These are phyloP conservation scores for Zophobas morio DNA, from an alignment of 1,140 invertebrate species.

Conservation along the genomic window DNA sequence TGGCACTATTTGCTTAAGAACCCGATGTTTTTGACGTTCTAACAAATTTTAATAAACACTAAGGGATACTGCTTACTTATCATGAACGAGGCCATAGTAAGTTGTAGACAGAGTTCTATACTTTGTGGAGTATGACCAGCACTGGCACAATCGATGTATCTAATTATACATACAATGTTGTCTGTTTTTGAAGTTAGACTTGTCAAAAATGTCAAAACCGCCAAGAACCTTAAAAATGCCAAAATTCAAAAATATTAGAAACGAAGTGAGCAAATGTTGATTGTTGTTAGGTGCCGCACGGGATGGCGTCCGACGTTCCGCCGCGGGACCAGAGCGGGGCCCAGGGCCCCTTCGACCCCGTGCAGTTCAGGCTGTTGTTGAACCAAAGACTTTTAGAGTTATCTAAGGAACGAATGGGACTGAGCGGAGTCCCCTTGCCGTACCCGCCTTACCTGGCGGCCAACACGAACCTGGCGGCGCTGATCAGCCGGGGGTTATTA, in stretches of 20 bases:
- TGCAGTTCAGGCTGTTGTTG: conserved; percentile 89
- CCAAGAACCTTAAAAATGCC: too few species aligned
- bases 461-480: conserved; percentile 80
- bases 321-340: conserved; percentile 76
- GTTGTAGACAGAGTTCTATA: too few species aligned
- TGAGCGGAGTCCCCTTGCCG: conserved; percentile 80
- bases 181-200: too few species aligned
- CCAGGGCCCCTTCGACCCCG: conserved; percentile 85
- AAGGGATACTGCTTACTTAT: too few species aligned
- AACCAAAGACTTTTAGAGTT: conserved; percentile 90
- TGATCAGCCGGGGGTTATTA: conserved; percentile 76
- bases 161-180: too few species aligned
- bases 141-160: too few species aligned
- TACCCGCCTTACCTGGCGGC: conserved; percentile 83
- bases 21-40: neutral
- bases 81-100: too few species aligned
- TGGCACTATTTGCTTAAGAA: neutral
- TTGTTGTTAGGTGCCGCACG: conserved; percentile 75
- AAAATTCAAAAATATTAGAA: too few species aligned
- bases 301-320: conserved; percentile 78
- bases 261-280: too few species aligned
- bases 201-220: too few species aligned
- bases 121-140: too few species aligned
- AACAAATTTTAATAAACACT: too few species aligned
- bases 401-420: conserved; percentile 84